Evolutionary conservation across 2,888 invertebrate species (phyloP), one percentile per base, ranked within the genome.

Genomic region (Drosophila paramelanica): DNA sequence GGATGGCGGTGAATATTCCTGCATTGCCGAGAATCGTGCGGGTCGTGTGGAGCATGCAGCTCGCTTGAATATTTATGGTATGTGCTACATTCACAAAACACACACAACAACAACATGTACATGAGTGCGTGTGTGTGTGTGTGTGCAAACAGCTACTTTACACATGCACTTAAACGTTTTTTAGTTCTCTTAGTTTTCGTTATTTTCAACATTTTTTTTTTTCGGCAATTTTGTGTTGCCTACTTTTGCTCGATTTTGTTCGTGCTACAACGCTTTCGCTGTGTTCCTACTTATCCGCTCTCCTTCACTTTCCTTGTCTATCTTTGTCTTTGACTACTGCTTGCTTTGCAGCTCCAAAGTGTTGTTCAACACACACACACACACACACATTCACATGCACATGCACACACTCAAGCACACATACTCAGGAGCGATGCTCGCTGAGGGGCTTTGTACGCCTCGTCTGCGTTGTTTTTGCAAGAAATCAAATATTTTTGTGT

Each of bases 1-100:
- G 92, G 96, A 96, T 89, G 96, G 96, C 17, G 97, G 96, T 23
- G 95, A 96, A 91, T 96, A 96, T 92, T 94, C 95, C 46, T 97
- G 97, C 91, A 94, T 94, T 5, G 96, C 96, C 0, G 95, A 95
- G 90, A 97, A 96, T 93, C 93, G 96, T 42, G 96, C 96, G 23
- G 96, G 96, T 25, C 94, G 94, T 91, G 94, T 94, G 50, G 94
- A 94, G 31, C 96, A 96, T 93, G 94, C 95, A n/a, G 96, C 96
- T 38, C 94, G 95, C 73, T 93, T 97, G 73, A 96, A 96, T 92
- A 95, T 97, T 81, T 96, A 96, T 91, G 97, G 96, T 96, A 93
- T 93, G 93, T 91, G 80, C 75, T 74, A 77, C 79, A 82, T 69
- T 76, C 50, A 43, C 11, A 55, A 67, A 52, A 27, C 62, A 64